Evolutionary conservation across 2,888 invertebrate species (phyloP), one percentile per base, ranked within the genome.

Genomic region (Lycophotia porphyrea): DNA sequence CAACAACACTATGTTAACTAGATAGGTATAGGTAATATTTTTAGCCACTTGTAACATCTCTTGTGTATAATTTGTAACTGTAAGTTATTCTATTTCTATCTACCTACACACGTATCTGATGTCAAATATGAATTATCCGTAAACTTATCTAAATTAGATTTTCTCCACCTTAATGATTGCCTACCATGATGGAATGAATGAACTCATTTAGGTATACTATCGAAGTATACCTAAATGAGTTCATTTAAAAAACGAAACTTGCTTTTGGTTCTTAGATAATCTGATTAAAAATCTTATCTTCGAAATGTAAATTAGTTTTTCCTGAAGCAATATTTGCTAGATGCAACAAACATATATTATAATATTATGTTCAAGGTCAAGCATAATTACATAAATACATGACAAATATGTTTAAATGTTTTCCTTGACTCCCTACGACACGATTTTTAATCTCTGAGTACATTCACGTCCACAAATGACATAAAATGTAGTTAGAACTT

Each of bases 91-190:
- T 21, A 47, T 47, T 47, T 21, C 18, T 21, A 60, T 9, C 34
- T 24, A 60, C 60, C 8, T 42, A 60, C n/a, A 63, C 42, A 60
- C 39, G 36, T 67, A 74, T 58, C 47, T 36, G 31, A 69, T 72
- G 64, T 74, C 9, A 58, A 80, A 60, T 36, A 68, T 42, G 34
- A 47, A 42, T 75, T 39, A 71, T 65, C 36, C 21, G 34, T 13
- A 34, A 65, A 55, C 42, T 76, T 76, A 80, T 71, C 73, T 80
- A 58, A 71, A 75, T 82, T 73, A 31, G 52, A 27, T 52, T 82
- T 79, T 34, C 49, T 52, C 15, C 49, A 21, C 44, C 15, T 61
- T 63, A 61, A 13, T 70, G 27, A 79, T 67, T 63, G 49, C 61
- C 60, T 67, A 42, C 60, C 65, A 47, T 52, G 76, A 70, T 78